Percentiles rank a stretch among this genome's conserved stretches.
Evolutionary conservation across 1,140 invertebrate species (phyloP).

Genomic region (Eriosoma lanigerum): DNA sequence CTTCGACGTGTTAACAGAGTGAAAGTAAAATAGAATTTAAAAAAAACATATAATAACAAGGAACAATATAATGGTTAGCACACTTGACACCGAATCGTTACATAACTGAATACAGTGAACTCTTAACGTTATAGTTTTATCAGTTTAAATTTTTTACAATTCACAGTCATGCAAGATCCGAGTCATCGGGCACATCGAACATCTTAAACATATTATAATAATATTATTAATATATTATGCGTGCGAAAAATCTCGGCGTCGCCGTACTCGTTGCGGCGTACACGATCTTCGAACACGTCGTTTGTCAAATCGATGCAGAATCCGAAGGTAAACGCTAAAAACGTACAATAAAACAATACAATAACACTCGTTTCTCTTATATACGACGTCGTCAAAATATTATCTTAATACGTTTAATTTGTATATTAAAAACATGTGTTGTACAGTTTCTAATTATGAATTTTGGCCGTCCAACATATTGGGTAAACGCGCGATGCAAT

Average conservation of each 20-base stretch:
- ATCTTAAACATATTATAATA: not conserved
- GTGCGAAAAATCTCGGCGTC: not conserved
- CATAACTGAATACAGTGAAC: constrained; percentile 1
- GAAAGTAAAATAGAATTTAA: constrained; percentile 33
- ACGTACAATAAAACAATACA: too few relatives aligned
- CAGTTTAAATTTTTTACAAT: constrained; percentile 34
- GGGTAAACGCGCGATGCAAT: constrained; percentile 47
- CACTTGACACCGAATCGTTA: constrained; percentile 31
- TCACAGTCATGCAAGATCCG: constrained; percentile 40
- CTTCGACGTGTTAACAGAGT: constrained; percentile 38
- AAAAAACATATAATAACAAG: constrained; percentile 42
- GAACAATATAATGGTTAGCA: constrained; percentile 42
- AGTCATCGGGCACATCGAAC: not conserved
- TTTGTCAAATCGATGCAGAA: not conserved
- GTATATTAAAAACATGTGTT: not conserved
- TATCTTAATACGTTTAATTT: not conserved
- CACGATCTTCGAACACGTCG: not conserved
- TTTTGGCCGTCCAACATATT: constrained; percentile 48
- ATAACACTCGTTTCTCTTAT: too few relatives aligned
- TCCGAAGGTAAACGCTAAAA: constrained; percentile 31
- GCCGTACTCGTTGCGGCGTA: not conserved
- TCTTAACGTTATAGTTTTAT: constrained; percentile 48
- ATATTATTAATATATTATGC: not conserved
- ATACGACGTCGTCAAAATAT: not conserved
- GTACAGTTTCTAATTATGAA: constrained; percentile 30